phyloP scores from a whole-genome alignment of 2,888 invertebrate genomes.

The Melieria omissa region DNA sequence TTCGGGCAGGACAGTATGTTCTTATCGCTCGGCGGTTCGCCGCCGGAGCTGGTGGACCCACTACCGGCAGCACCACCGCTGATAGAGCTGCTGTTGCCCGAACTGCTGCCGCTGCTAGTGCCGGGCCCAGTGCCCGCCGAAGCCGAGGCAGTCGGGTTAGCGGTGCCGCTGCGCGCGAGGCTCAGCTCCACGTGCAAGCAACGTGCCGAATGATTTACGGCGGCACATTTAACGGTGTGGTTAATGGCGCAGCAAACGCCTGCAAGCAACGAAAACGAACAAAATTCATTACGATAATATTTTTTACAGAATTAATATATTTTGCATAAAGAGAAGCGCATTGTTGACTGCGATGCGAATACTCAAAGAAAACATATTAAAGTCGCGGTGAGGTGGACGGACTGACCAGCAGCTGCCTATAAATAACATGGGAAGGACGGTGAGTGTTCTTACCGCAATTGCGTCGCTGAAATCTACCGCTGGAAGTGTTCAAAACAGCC shows the following conservation, averaged over 20 bases:
- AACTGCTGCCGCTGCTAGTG: constrained; percentile 36
- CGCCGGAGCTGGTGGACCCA: constrained; percentile 55
- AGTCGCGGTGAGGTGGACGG: too few species aligned
- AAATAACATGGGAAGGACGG: too few species aligned
- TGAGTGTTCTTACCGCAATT: too few species aligned
- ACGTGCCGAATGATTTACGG: constrained; percentile 43
- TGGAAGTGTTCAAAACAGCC: too few species aligned
- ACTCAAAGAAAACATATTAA: too few species aligned
- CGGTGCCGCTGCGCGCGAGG: constrained; percentile 35
- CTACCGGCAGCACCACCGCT: constrained; percentile 42
- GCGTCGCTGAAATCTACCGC: too few species aligned
- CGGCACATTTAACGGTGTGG: constrained; percentile 15
- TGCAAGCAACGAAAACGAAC: constrained; percentile 14
- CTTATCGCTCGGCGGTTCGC: constrained; percentile 71
- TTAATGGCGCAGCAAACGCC: constrained; percentile 35
- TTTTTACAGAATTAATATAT: neutral
- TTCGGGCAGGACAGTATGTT: constrained; percentile 91
- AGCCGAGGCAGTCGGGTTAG: constrained; percentile 19
- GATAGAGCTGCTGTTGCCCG: constrained; percentile 43
- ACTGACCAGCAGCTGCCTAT: too few species aligned
- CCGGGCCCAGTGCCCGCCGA: constrained; percentile 30
- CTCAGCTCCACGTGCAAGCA: constrained; percentile 37
- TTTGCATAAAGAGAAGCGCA: neutral
- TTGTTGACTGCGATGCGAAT: too few species aligned
- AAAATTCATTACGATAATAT: neutral